phyloP scores from a whole-genome alignment of 2,113 vertebrate species.

The Spea bombifrons region DNA sequence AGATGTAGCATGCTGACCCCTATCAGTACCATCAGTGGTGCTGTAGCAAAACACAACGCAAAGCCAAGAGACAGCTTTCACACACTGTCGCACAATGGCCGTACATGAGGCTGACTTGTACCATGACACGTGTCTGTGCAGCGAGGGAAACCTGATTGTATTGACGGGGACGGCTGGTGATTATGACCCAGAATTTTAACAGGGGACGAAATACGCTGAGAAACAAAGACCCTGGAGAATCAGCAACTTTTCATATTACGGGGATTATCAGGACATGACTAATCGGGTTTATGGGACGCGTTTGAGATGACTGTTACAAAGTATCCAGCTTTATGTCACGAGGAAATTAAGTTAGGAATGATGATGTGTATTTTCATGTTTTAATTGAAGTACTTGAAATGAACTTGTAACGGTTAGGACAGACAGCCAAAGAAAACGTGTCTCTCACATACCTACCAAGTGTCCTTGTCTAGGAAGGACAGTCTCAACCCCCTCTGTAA shows the following conservation, averaged over 20 bases:
- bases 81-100: neutral
- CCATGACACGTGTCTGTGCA: constrained; percentile 12
- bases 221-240: constrained; percentile 2
- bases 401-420: too few species aligned
- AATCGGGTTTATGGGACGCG: neutral
- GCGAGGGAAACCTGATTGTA: constrained; percentile 7
- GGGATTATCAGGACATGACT: neutral
- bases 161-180: neutral
- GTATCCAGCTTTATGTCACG: too few species aligned
- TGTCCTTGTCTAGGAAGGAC: too few species aligned
- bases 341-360: too few species aligned
- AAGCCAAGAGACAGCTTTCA: neutral
- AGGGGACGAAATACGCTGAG: neutral
- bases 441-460: too few species aligned
- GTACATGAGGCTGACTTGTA: constrained; percentile 11
- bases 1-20: constrained; percentile 44
- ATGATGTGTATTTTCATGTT: too few species aligned
- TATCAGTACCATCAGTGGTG: constrained; percentile 33
- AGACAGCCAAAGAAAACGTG: too few species aligned
- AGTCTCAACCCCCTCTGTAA: too few species aligned
- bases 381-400: too few species aligned
- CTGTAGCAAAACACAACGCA: constrained; percentile 22
- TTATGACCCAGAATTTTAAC: constrained; percentile 12
- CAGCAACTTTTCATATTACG: neutral
- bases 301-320: too few species aligned